phyloP scores from a whole-genome alignment of 2,797 vertebrate species.

The Lepilemur septentrionalis region DNA sequence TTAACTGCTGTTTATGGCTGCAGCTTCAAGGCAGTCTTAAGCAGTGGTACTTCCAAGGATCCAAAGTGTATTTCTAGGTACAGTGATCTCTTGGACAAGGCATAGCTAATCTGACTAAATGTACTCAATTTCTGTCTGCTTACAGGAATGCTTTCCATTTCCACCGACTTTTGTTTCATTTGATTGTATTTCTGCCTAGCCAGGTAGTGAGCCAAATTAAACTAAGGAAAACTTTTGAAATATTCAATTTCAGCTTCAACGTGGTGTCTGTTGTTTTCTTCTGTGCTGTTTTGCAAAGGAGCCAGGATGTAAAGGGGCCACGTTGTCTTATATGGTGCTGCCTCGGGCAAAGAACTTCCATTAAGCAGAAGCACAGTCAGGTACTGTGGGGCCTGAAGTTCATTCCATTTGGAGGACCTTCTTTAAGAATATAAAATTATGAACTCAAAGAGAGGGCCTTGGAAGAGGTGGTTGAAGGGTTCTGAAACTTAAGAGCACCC shows the following conservation, averaged over 20 bases:
- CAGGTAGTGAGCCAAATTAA: background rate
- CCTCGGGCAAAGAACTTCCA: background rate
- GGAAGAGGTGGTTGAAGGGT: background rate
- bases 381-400: background rate
- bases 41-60: background rate
- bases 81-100: background rate
- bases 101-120: background rate
- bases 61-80: background rate
- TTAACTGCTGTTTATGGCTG: background rate
- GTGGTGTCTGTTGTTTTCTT: background rate
- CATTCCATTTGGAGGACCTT: background rate
- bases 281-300: background rate
- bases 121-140: background rate
- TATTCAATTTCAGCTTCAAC: background rate
- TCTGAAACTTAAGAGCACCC: background rate
- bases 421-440: background rate
- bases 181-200: conserved; percentile 19
- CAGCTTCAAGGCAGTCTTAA: background rate
- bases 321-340: background rate
- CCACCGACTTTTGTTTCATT: background rate
- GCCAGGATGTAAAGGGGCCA: background rate
- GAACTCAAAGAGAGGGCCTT: background rate
- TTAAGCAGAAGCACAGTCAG: background rate
- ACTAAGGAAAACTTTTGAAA: background rate
- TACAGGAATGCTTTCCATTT: background rate